phyloP scores from a whole-genome alignment of 2,113 vertebrate genomes.

The Piprites chloris region DNA sequence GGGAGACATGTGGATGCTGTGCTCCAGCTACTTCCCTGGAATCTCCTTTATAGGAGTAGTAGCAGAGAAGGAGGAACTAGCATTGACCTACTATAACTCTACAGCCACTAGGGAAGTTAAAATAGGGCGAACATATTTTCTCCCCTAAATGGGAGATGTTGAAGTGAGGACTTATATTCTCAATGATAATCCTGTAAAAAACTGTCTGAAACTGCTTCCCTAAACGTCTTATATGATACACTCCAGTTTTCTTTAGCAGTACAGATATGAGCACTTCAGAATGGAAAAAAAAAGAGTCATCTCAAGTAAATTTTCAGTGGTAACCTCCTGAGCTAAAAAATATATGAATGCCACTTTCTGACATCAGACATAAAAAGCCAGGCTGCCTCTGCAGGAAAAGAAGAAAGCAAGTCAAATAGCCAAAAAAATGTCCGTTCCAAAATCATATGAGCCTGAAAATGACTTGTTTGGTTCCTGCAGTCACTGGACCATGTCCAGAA shows the following conservation, averaged over 20 bases:
- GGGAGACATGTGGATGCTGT: neutral
- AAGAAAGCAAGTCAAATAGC: neutral
- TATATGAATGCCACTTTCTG: neutral
- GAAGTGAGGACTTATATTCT: neutral
- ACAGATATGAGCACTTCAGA: neutral
- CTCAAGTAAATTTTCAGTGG: neutral
- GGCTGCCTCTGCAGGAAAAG: neutral
- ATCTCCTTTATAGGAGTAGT: neutral
- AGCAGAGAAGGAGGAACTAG: neutral
- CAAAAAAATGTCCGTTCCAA: constrained; percentile 4
- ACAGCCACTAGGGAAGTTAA: neutral
- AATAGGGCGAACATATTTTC: neutral
- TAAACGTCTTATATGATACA: neutral
- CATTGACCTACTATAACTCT: neutral
- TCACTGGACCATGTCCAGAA: neutral
- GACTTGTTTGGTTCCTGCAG: neutral
- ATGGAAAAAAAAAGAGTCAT: neutral
- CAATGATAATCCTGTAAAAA: neutral
- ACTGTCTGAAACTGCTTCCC: neutral
- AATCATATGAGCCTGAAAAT: constrained; percentile 6
- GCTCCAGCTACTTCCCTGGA: neutral
- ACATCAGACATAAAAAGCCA: neutral
- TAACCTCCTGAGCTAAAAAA: neutral
- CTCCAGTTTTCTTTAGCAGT: neutral
- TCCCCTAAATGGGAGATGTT: neutral